A percentile compares a stretch with the other conserved stretches of the same genome.
Conservation (phyloP, 2,113 vertebrate species). For the Seriola dumerili region DNA sequence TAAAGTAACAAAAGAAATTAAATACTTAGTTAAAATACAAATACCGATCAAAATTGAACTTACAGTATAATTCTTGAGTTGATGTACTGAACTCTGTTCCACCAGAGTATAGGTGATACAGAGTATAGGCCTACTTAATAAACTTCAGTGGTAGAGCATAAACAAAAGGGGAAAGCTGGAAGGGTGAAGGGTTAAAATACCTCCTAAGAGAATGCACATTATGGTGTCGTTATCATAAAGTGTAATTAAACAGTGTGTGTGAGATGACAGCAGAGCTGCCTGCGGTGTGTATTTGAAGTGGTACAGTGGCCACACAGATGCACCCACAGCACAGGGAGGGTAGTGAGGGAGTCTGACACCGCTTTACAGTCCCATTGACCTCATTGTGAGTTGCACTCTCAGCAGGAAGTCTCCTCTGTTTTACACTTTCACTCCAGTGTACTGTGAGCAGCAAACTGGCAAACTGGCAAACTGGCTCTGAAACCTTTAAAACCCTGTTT, state of each 20-base stretch:
- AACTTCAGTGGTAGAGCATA: neutral
- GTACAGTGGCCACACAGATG: conserved; percentile 28
- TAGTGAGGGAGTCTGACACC: conserved; percentile 40
- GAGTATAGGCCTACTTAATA: neutral
- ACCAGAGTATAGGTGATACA: neutral
- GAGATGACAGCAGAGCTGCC: conserved; percentile 23
- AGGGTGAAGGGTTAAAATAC: conserved; percentile 3
- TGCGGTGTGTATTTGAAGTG: conserved; percentile 27
- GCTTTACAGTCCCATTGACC: conserved; percentile 59
- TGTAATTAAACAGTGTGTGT: conserved; percentile 36
- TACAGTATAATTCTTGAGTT: neutral
- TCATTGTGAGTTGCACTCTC: conserved; percentile 55
- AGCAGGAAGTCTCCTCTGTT: conserved; percentile 56
- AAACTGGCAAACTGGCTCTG: neutral
- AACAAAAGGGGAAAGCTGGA: neutral
- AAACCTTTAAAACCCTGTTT: conserved; percentile 15
- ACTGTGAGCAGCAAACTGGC: neutral
- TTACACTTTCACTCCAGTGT: conserved; percentile 16
- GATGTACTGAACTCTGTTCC: neutral
- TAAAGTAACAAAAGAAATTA: neutral
- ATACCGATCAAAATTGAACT: neutral
- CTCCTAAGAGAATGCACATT: neutral
- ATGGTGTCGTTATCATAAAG: conserved; percentile 7
- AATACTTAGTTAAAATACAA: neutral
- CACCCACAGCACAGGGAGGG: conserved; percentile 33